These are phyloP conservation scores for Muscidifurax raptorellus DNA, from an alignment of 1,140 invertebrate genomes.

Conservation along the genomic window DNA sequence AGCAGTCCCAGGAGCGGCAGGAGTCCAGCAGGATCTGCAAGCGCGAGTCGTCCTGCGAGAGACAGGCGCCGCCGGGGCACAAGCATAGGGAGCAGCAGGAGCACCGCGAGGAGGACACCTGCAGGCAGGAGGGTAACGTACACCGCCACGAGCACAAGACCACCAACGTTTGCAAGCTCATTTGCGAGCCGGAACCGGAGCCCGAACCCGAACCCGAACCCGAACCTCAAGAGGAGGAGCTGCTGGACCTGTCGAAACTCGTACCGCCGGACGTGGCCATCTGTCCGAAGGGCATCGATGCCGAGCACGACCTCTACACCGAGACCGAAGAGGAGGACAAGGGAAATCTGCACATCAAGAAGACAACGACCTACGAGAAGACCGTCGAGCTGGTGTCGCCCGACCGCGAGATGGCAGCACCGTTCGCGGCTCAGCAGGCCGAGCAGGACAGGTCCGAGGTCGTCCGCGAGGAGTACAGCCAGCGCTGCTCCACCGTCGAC, in stretches of 20 bases:
- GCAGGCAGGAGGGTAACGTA: conserved; percentile 43
- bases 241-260: conserved; percentile 63
- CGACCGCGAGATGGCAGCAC: conserved; percentile 54
- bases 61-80: conserved; percentile 57
- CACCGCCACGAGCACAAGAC: conserved; percentile 45
- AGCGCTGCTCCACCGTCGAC: conserved; percentile 56
- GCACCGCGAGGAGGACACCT: conserved; percentile 60
- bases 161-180: conserved; percentile 11
- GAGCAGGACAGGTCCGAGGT: conserved; percentile 7
- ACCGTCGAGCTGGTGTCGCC: conserved; percentile 66
- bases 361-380: conserved; percentile 71
- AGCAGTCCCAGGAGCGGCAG: conserved; percentile 55
- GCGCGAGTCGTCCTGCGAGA: conserved; percentile 58
- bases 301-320: conserved; percentile 70
- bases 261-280: conserved; percentile 64
- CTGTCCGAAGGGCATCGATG: conserved; percentile 66
- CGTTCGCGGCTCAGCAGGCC: conserved; percentile 44
- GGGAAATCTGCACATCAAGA: conserved; percentile 69
- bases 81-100: conserved; percentile 65
- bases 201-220: conserved; percentile 46
- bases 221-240: conserved; percentile 58
- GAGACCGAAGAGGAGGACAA: conserved; percentile 71
- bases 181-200: conserved; percentile 51
- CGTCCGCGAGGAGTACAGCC: conserved; percentile 19
- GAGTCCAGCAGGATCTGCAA: conserved; percentile 52